Percentiles rank a stretch among this genome's conserved stretches.
Evolutionary conservation across 2,888 invertebrate genomes (phyloP).

Genomic region (Hypsopygia costalis): DNA sequence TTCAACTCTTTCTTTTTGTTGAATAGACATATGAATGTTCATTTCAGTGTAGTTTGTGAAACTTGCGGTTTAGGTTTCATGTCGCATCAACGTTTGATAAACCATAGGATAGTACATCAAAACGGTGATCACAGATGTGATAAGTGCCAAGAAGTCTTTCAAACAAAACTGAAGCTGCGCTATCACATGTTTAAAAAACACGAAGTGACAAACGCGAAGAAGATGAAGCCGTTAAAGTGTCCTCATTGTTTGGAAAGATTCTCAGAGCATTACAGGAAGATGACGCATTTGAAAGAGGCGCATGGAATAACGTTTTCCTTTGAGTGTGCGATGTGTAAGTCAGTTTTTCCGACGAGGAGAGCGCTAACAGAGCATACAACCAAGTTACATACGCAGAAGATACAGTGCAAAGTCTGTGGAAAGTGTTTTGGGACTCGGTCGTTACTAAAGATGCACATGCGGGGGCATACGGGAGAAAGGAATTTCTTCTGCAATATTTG

Average conservation of each 20-base stretch:
- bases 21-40: conserved; percentile 69
- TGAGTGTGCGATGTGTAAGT: conserved; percentile 58
- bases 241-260: conserved; percentile 68
- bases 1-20: conserved; percentile 67
- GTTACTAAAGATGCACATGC: conserved; percentile 58
- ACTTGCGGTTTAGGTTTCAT: conserved; percentile 69
- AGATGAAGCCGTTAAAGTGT: conserved; percentile 62
- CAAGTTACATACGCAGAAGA: conserved; percentile 60
- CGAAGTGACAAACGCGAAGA: conserved; percentile 54
- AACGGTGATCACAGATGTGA: conserved; percentile 62
- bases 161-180: conserved; percentile 59
- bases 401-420: conserved; percentile 61
- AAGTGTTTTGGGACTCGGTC: conserved; percentile 67
- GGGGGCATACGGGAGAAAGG: conserved; percentile 64
- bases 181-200: conserved; percentile 66
- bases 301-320: conserved; percentile 65
- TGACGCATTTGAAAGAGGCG: conserved; percentile 63
- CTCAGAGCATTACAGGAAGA: conserved; percentile 65
- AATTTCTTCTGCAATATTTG: conserved; percentile 63
- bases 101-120: conserved; percentile 64
- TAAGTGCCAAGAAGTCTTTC: conserved; percentile 58
- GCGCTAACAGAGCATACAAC: conserved; percentile 68
- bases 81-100: conserved; percentile 62
- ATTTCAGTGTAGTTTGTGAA: conserved; percentile 69
- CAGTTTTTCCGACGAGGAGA: conserved; percentile 52